phyloP scores from a whole-genome alignment of 2,888 invertebrate species.

The Deladenus siricidicola region DNA sequence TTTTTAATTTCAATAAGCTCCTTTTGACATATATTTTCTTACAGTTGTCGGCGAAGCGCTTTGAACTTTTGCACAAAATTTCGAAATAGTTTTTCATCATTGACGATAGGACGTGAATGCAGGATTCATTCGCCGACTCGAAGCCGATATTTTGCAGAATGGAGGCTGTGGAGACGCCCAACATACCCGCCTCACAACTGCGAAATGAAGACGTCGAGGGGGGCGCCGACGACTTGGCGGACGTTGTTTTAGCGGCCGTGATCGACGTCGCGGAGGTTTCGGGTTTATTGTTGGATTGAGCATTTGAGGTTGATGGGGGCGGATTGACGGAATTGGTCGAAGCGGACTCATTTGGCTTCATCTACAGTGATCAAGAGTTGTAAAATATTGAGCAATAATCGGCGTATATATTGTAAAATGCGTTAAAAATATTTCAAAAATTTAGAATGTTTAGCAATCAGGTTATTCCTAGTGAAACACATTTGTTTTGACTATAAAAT shows the following conservation, averaged over 20 bases:
- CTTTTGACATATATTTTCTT: not conserved
- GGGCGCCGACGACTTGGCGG: not conserved
- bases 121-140: not conserved
- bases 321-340: not conserved
- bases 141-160: slow-evolving; percentile 6
- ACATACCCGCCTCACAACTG: not conserved
- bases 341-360: not conserved
- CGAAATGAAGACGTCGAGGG: not conserved
- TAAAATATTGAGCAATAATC: not conserved
- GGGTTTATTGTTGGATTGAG: not conserved
- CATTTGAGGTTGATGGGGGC: not conserved
- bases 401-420: too few relatives aligned
- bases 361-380: not conserved
- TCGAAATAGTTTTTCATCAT: slow-evolving; percentile 9
- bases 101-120: not conserved
- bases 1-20: not conserved
- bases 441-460: too few relatives aligned
- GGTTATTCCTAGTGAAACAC: too few relatives aligned
- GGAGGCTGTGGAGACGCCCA: not conserved
- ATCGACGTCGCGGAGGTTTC: not conserved
- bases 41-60: not conserved
- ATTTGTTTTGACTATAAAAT: too few relatives aligned
- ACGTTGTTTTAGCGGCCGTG: not conserved
- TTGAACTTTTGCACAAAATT: not conserved
- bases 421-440: too few relatives aligned